Conservation (phyloP, 2,888 invertebrate species). For the Ctena decussata region DNA sequence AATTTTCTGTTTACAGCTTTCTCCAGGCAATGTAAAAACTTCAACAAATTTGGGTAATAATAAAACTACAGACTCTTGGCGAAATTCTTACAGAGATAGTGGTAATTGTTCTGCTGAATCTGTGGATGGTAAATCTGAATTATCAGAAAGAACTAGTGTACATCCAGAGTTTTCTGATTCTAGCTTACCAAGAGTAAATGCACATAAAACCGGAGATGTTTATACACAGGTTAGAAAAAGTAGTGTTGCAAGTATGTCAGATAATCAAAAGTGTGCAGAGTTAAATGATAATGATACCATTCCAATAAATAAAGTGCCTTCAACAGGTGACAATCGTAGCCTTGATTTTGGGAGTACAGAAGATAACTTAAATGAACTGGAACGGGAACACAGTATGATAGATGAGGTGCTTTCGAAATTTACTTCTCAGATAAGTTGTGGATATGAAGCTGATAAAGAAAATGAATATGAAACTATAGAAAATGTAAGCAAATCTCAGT, state of each 20-base stretch:
- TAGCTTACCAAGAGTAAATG: constrained; percentile 52
- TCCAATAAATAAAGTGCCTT: not conserved
- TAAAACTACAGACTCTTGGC: not conserved
- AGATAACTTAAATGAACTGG: not conserved
- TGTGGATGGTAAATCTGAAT: constrained; percentile 43
- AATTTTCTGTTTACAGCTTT: not conserved
- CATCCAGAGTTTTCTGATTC: constrained; percentile 46
- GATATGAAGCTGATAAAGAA: not conserved
- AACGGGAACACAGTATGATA: constrained; percentile 56
- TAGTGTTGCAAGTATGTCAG: constrained; percentile 25
- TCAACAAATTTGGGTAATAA: not conserved
- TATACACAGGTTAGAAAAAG: constrained; percentile 68
- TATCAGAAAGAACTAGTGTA: constrained; percentile 12
- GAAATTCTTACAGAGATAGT: constrained; percentile 47
- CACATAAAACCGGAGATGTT: constrained; percentile 60
- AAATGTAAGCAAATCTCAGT: not conserved
- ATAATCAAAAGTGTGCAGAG: not conserved
- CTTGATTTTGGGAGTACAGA: constrained; percentile 44
- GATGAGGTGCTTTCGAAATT: constrained; percentile 68
- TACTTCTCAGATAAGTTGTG: constrained; percentile 42
- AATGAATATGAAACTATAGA: not conserved
- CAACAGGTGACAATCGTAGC: not conserved
- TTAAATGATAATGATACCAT: not conserved
- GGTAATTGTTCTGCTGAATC: constrained; percentile 62
- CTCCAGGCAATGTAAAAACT: not conserved